phyloP scores from a whole-genome alignment of 2,888 invertebrate genomes.

The Cistogaster globosa region DNA sequence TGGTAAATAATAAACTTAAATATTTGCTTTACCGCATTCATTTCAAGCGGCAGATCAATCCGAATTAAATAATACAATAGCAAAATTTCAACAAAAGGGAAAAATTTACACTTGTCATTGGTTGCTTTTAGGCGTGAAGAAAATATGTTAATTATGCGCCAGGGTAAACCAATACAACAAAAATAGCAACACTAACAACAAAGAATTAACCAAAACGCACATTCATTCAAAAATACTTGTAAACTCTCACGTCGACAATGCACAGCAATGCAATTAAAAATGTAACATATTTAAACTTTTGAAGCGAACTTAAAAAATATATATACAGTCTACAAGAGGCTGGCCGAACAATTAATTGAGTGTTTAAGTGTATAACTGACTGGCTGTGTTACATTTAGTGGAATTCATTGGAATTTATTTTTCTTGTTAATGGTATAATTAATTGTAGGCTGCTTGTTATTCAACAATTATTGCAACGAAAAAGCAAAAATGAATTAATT shows the following conservation, averaged over 20 bases:
- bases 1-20: not conserved
- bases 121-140: conserved; percentile 60
- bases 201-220: conserved; percentile 20
- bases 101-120: conserved; percentile 58
- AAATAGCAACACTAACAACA: conserved; percentile 2
- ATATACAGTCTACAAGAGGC: not conserved
- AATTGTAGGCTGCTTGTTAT: conserved; percentile 53
- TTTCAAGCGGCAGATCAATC: not conserved
- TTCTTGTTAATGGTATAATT: conserved; percentile 57
- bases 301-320: conserved; percentile 8
- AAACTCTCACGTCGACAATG: conserved; percentile 15
- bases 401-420: conserved; percentile 44
- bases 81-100: conserved; percentile 30
- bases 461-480: conserved; percentile 33
- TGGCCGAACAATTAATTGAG: not conserved
- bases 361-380: not conserved
- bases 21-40: conserved; percentile 1
- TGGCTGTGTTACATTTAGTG: not conserved
- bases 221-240: not conserved
- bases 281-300: conserved; percentile 18
- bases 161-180: conserved; percentile 52
- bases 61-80: not conserved
- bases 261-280: conserved; percentile 49
- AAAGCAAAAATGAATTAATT: conserved; percentile 1
- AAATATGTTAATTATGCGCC: conserved; percentile 66